These are phyloP conservation scores for Elmis aenea DNA, from an alignment of 2,888 invertebrate genomes.

Conservation along the genomic window DNA sequence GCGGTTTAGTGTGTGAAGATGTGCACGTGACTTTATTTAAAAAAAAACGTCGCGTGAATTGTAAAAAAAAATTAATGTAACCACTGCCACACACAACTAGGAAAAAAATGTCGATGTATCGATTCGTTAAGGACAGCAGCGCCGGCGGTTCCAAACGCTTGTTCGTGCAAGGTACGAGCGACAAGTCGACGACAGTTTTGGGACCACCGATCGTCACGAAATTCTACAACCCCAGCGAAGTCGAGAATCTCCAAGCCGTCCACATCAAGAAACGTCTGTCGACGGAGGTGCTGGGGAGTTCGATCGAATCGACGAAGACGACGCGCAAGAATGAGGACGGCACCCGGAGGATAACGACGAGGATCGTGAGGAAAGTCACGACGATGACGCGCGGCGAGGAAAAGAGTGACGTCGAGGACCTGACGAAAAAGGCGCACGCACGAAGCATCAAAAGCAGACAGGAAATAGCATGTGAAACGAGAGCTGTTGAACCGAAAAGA, in stretches of 20 bases:
- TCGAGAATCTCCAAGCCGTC: constrained; percentile 66
- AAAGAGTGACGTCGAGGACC: constrained; percentile 65
- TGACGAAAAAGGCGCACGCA: constrained; percentile 54
- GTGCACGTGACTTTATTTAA: neutral
- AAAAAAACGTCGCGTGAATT: neutral
- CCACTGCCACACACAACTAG: too few species aligned
- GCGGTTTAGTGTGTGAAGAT: neutral
- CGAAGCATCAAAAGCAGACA: constrained; percentile 55
- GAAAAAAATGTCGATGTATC: constrained; percentile 73
- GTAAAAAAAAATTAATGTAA: constrained; percentile 1
- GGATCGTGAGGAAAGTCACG: constrained; percentile 83
- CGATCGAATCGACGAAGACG: constrained; percentile 77
- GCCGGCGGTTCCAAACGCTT: constrained; percentile 55
- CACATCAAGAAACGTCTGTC: constrained; percentile 77
- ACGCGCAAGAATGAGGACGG: constrained; percentile 75
- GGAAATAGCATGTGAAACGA: constrained; percentile 51
- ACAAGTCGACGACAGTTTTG: constrained; percentile 20
- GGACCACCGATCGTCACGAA: constrained; percentile 43
- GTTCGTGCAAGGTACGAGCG: constrained; percentile 67
- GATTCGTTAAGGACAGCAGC: constrained; percentile 66
- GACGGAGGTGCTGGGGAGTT: constrained; percentile 80
- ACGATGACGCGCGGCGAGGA: constrained; percentile 84
- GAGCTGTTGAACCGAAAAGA: constrained; percentile 61
- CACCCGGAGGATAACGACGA: constrained; percentile 76
- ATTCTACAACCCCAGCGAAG: constrained; percentile 32